Conservation (phyloP, 2,113 vertebrate genomes). For the Chaenocephalus aceratus region DNA sequence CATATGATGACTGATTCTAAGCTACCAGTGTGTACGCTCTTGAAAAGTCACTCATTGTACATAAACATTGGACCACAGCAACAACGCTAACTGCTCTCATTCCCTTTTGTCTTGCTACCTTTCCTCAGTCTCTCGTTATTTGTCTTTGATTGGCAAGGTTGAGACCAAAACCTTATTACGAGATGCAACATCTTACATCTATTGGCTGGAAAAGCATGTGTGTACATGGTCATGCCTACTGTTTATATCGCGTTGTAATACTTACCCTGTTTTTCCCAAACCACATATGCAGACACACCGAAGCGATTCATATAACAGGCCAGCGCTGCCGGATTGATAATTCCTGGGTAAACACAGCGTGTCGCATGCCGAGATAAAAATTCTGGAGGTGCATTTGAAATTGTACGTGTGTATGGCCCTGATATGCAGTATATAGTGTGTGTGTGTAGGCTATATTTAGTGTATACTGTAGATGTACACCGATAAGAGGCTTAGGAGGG, state of each 20-base stretch:
- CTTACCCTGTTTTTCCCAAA: slow-evolving; percentile 54
- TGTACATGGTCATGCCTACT: slow-evolving; percentile 38
- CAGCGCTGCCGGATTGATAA: slow-evolving; percentile 50
- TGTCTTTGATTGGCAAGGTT: slow-evolving; percentile 54
- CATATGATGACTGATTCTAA: slow-evolving; percentile 28
- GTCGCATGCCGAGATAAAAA: slow-evolving; percentile 51
- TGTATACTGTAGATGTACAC: slow-evolving; percentile 59
- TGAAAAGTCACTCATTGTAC: slow-evolving; percentile 65
- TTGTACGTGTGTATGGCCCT: slow-evolving; percentile 52
- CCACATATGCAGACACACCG: slow-evolving; percentile 37
- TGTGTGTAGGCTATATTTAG: slow-evolving; percentile 49
- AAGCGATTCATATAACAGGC: slow-evolving; percentile 41
- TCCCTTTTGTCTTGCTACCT: slow-evolving; percentile 58
- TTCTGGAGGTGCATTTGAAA: slow-evolving; percentile 41
- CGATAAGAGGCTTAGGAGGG: slow-evolving; percentile 39
- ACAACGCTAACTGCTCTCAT: slow-evolving; percentile 53
- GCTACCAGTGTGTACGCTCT: slow-evolving; percentile 37
- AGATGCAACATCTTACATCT: slow-evolving; percentile 63
- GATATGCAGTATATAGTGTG: slow-evolving; percentile 61
- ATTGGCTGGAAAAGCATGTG: slow-evolving; percentile 59
- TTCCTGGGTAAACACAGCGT: slow-evolving; percentile 56
- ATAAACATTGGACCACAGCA: slow-evolving; percentile 60
- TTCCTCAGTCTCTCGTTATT: slow-evolving; percentile 60
- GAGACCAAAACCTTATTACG: slow-evolving; percentile 35
- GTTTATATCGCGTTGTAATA: slow-evolving; percentile 43